Base-by-base conservation (phyloP, 2,888 invertebrate species). In the Eupeodes luniger region DNA sequence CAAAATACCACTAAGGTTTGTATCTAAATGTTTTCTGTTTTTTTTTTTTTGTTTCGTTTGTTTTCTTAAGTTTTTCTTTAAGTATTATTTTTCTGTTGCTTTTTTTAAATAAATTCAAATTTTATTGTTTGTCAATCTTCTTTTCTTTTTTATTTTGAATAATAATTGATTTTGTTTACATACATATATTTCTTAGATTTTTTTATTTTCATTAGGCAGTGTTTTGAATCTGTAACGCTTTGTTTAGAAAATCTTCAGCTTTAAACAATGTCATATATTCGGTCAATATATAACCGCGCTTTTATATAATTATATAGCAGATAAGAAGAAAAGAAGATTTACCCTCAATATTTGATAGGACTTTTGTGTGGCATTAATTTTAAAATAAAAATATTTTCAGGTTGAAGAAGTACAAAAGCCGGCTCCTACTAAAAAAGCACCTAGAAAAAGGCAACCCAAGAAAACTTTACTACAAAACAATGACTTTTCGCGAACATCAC, bases 1-100 rank as follows among this genome's bases (percentile, higher is more conserved):
- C 93, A 93, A 92, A 92, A 92, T 91, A 92, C 92, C 90, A 91
- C 92, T 90, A 93, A 93, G 93, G 93, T 93, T 92, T 93, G 93
- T 93, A 93, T 93, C 90, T 84, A 90, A 91, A 92, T 91, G 90
- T 90, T 90, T 90, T 91, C 91, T 19, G 51, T 85, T 85, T 70
- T 5, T 53, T 89, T 82, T 76, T 62, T 69, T 57, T 72, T 55
- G 16, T 79, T 36, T 67, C 51, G 19, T 62, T 51, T 44, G 14
- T 0, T 67, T 87, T 27, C 9, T 40, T 40, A 40, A 59, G 27
- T 51, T 61, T 5, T n/a, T 77, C 61, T 51, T 67, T 53, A 59
- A 14, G 34, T 61, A 59, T 40, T 64, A 61, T 87, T 78, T 86
- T 51, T 82, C 75, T 27, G 27, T 91, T 92, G 27, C 11, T 91